phyloP scores from a whole-genome alignment of 1,140 invertebrate genomes.

The Heliconius congener region DNA sequence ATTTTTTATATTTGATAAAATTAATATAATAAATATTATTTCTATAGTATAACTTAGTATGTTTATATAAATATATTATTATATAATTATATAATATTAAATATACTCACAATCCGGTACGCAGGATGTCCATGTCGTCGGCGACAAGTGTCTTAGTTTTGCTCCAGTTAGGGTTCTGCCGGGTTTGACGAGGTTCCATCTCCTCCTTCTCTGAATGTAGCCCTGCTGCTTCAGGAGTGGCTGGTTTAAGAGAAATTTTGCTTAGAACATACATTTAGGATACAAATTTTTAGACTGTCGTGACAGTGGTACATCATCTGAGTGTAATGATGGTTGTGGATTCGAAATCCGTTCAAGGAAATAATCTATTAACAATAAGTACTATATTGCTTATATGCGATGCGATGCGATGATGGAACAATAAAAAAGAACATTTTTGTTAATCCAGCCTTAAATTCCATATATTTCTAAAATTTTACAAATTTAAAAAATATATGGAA shows the following conservation, averaged over 20 bases:
- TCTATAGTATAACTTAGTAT: background rate
- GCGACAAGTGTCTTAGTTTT: slow-evolving; percentile 56
- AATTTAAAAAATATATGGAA: too few species aligned
- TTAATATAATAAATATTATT: background rate
- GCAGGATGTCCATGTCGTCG: slow-evolving; percentile 56
- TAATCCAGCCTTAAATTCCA: too few species aligned
- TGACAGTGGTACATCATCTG: too few species aligned
- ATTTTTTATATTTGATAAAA: too few species aligned
- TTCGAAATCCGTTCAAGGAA: too few species aligned
- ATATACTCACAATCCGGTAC: slow-evolving; percentile 60
- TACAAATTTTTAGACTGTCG: too few species aligned
- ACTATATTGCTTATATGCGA: too few species aligned
- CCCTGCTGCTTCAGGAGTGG: background rate
- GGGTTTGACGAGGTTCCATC: slow-evolving; percentile 48
- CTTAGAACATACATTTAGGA: background rate
- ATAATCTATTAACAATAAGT: too few species aligned
- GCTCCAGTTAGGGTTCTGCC: slow-evolving; percentile 67
- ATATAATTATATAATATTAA: background rate
- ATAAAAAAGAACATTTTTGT: too few species aligned
- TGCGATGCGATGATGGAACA: too few species aligned
- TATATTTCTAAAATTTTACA: too few species aligned
- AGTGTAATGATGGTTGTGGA: too few species aligned
- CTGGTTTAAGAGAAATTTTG: background rate
- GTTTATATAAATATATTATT: background rate
- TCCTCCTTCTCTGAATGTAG: background rate